Evolutionary conservation across 2,888 invertebrate genomes (phyloP), one percentile per base, ranked within the genome.

Genomic region (Eilema depressum): DNA sequence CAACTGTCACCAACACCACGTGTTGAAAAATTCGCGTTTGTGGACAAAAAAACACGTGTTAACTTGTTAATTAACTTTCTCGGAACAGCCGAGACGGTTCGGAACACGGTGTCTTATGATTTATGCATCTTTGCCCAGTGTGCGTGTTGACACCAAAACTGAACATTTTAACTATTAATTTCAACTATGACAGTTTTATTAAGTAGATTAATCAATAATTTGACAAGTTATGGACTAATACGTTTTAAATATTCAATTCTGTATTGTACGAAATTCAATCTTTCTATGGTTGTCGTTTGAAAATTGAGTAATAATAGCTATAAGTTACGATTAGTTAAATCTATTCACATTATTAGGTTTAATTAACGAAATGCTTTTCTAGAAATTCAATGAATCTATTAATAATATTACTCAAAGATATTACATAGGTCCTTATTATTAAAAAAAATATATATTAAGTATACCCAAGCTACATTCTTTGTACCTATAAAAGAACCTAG

Each of bases 61-160:
- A 93, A 93, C 83, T 89, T 89, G 94, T 89, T 92, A 93, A 94
- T 92, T 89, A 88, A 84, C 89, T 91, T 94, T 93, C 94, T 91
- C 77, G 84, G 94, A 93, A 93, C 77, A 78, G 59, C 57, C 25
- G 53, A 61, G 56, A 74, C 20, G 28, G 37, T 28, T 59, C 37
- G 74, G 66, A 75, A 77, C 73, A 73, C 60, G 61, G 64, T 67
- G 68, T 68, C 37, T 68, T 75, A 80, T 93, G 92, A 93, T 92
- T 90, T 91, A 93, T 92, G 87, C 81, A 86, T 93, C 89, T 92
- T 86, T 69, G 68, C 59, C 63, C 37, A 12, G 14, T 63, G 47
- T 68, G 64, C 62, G 77, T 86, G 89, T 88, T 89, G 87, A 87
- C 86, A 84, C 62, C 70, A 67, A 74, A 73, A 81, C 80, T 78